A percentile compares a stretch with the other conserved stretches of the same genome.
Conservation (phyloP, 2,797 vertebrate species). For the Florisuga fusca region DNA sequence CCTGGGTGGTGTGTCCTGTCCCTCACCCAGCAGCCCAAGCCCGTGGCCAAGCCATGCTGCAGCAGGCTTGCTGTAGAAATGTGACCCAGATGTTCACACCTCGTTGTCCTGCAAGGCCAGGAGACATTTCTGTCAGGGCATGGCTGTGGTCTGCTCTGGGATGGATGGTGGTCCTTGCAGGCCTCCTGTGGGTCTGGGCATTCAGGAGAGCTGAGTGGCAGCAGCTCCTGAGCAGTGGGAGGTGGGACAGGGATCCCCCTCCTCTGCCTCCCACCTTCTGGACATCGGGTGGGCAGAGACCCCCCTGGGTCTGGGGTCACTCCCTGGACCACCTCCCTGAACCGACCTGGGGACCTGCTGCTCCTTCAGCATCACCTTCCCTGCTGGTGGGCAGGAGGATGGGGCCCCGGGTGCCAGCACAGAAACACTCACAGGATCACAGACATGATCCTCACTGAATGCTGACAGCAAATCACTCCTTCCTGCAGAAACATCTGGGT, state of each 20-base stretch:
- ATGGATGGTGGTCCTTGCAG: neutral
- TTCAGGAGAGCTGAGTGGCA: rapidly evolving
- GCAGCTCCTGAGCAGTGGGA: rapidly evolving
- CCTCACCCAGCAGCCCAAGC: neutral
- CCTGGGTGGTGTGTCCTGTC: rapidly evolving
- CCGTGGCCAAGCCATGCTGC: neutral
- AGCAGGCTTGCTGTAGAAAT: neutral
- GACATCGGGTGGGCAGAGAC: rapidly evolving
- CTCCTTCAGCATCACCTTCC: rapidly evolving
- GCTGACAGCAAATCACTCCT: neutral
- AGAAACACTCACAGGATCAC: rapidly evolving
- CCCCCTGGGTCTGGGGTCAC: rapidly evolving
- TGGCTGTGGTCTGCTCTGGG: neutral
- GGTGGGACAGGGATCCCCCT: neutral
- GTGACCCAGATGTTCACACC: neutral
- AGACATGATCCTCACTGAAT: too few relatives aligned
- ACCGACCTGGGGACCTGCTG: neutral
- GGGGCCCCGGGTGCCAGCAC: rapidly evolving
- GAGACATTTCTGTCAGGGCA: neutral
- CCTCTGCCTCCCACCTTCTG: neutral
- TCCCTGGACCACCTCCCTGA: neutral
- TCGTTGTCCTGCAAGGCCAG: neutral
- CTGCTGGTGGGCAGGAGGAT: rapidly evolving
- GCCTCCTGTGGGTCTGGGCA: rapidly evolving
- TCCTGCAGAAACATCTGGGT: neutral